Conservation (phyloP, 2,797 vertebrate species). For the Chelonia mydas region DNA sequence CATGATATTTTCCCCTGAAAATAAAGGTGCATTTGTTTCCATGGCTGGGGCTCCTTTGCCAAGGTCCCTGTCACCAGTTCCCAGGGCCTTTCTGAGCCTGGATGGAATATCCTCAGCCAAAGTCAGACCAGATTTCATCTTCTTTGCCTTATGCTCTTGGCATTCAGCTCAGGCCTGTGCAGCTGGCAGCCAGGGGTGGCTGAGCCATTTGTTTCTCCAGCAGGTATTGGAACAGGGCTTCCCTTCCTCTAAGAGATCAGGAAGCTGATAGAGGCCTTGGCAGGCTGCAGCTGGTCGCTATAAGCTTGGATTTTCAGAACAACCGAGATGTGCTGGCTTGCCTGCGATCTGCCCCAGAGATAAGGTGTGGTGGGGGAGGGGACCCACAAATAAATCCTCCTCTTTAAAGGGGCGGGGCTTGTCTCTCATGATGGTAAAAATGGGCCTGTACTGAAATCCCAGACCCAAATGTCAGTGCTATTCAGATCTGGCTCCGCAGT, state of each 20-base stretch:
- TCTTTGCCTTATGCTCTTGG: background rate
- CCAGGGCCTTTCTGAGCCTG: background rate
- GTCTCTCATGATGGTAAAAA: background rate
- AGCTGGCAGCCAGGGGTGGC: background rate
- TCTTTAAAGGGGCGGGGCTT: background rate
- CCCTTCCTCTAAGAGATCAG: constrained; percentile 10
- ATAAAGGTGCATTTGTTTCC: background rate
- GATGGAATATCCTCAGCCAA: background rate
- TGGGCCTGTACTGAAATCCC: background rate
- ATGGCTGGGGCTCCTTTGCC: background rate
- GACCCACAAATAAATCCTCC: background rate
- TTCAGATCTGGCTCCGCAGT: background rate
- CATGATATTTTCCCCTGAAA: background rate
- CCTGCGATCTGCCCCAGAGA: background rate
- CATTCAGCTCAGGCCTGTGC: constrained; percentile 2
- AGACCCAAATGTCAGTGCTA: background rate
- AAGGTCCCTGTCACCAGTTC: background rate
- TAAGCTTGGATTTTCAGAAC: background rate
- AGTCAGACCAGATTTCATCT: background rate
- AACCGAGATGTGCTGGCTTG: background rate
- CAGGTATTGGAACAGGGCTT: constrained; percentile 1
- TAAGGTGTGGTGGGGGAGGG: background rate
- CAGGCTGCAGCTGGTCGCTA: background rate
- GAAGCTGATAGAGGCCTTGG: background rate
- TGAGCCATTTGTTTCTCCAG: constrained; percentile 12